Percentiles rank a stretch among this genome's conserved stretches.
phyloP scores from a whole-genome alignment of 2,888 invertebrate species.

The Spialia ferax region DNA sequence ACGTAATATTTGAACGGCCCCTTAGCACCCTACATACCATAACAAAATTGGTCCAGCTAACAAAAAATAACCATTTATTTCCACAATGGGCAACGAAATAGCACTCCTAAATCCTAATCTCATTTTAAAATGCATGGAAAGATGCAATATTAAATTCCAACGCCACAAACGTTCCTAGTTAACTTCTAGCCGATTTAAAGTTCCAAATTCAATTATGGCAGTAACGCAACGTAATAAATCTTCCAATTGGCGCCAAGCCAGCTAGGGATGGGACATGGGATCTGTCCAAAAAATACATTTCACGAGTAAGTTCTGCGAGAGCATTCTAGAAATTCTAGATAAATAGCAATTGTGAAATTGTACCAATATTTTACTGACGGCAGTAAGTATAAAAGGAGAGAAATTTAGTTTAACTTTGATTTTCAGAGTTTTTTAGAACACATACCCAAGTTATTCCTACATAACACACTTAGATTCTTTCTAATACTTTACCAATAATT shows the following conservation, averaged over 20 bases:
- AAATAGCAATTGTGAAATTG: neutral
- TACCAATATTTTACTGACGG: neutral
- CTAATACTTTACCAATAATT: no score
- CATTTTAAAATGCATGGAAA: no score
- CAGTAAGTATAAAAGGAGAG: neutral
- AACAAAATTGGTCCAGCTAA: no score
- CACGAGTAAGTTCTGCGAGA: neutral
- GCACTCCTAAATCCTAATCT: no score
- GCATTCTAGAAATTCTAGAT: neutral
- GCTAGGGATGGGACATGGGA: neutral
- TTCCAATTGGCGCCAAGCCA: constrained; percentile 4
- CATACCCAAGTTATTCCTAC: neutral
- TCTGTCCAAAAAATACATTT: neutral
- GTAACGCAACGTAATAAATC: constrained; percentile 1
- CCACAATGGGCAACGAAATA: no score
- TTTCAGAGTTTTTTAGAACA: neutral
- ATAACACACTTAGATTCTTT: no score
- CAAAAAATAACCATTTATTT: no score
- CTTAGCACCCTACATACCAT: no score
- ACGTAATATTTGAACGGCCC: no score
- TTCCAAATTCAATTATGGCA: constrained; percentile 12
- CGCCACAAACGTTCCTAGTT: neutral
- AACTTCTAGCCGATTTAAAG: neutral
- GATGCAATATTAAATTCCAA: neutral
- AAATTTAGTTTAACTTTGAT: neutral